Evolutionary conservation across 2,797 vertebrate genomes (phyloP), one percentile per base, ranked within the genome.

Genomic region (Aselliscus stoliczkanus): DNA sequence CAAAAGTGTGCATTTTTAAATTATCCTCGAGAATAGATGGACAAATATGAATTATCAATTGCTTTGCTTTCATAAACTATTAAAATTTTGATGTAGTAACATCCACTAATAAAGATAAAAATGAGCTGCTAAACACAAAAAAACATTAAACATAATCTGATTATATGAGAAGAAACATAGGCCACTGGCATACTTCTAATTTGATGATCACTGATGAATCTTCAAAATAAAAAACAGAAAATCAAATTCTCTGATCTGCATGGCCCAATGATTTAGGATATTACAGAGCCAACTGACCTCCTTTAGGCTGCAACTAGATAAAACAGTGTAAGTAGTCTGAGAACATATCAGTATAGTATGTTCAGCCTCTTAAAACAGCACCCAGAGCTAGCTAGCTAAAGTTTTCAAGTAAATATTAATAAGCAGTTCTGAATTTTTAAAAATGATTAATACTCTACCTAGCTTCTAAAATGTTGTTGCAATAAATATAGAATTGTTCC

Each of bases 161-260:
- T 93, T 82, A 90, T n/a, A 86, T 83, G 58, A 88, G 21, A n/a
- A 93, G n/a, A 97, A 96, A 94, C 79, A 54, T n/a, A 82, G 72
- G 70, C 29, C 50, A 77, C n/a, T 85, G 50, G 80, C 54, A 93
- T 90, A 87, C 47, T 95, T 92, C 47, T 96, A 87, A 95, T 93
- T 83, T 95, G 60, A 96, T 69, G 37, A 95, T 62, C 44, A 92
- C 73, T 96, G 67, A 93, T 52, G 34, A 96, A 95, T 92, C 92
- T 96, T 96, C 89, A 94, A 93, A 96, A 92, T 60, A 96, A 9
- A 76, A 89, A 96, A 84, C 0, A 90, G 82, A 95, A 95, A 93
- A 96, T 88, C 85, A 95, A 83, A 95, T 91, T 96, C 60, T 85
- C 60, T 93, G 95, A 97, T 85, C 88, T 72, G 31, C 80, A 92